Evolutionary conservation across 1,140 invertebrate species (phyloP).

Genomic region (Pararge aegeria): DNA sequence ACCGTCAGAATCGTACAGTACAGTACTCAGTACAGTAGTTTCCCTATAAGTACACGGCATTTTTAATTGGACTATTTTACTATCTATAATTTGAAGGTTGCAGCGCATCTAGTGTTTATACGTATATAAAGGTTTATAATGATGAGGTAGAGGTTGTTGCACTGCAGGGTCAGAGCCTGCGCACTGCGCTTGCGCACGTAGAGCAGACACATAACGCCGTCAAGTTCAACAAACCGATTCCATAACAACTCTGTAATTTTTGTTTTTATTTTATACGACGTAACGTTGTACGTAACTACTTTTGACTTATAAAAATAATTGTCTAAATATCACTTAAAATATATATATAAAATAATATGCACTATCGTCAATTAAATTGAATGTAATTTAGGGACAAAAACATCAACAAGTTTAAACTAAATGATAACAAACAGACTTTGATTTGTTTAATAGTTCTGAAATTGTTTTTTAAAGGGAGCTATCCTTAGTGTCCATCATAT

Average conservation of each 20-base stretch:
- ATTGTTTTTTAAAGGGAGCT: too few relatives aligned
- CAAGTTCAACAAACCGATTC: slow-evolving; percentile 60
- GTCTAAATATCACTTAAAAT: too few relatives aligned
- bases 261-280: slow-evolving; percentile 11
- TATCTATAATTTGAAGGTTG: not conserved
- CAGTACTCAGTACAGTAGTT: not conserved
- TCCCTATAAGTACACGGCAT: not conserved
- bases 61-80: not conserved
- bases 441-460: too few relatives aligned
- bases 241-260: slow-evolving; percentile 12
- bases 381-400: too few relatives aligned
- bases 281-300: not conserved
- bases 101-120: not conserved
- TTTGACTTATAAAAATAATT: not conserved
- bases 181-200: slow-evolving; percentile 33
- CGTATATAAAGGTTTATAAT: slow-evolving; percentile 64
- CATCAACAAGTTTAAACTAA: too few relatives aligned
- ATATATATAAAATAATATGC: too few relatives aligned
- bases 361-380: too few relatives aligned
- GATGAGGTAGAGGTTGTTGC: slow-evolving; percentile 71
- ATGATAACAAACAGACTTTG: too few relatives aligned
- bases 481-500: too few relatives aligned
- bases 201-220: slow-evolving; percentile 53
- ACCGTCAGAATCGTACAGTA: too few relatives aligned
- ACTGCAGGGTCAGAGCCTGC: slow-evolving; percentile 47